Evolutionary conservation across 2,113 vertebrate genomes (phyloP), one percentile per base, ranked within the genome.

Genomic region (Bubalus kerabau): DNA sequence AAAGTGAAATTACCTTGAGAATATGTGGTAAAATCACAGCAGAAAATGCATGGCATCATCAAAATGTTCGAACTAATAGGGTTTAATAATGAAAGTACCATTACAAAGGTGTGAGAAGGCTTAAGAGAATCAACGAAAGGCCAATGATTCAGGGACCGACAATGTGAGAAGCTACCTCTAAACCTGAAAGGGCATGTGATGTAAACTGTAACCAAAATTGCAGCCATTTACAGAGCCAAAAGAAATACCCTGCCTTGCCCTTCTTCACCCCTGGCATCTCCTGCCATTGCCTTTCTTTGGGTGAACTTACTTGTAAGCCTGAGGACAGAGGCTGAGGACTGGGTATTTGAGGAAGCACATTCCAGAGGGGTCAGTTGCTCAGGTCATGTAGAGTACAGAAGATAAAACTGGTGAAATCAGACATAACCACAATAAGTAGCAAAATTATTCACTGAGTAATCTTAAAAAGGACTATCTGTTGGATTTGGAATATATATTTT

Each of bases 221-320:
- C 3, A 82, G 28, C 16, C n/a, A 54, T 4, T 59, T 6, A 13
- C 12, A 74, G 23, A 92, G 4, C 32, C 13, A 19, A 71, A 48
- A 40, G 36, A 15, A 24, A 32, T 13, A 30, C 2, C 2, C 10
- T 32, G 0, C 8, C 4, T 40, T 28, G 19, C 3, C 36, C 17
- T 48, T 48, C 23, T 21, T 28, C 14, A 10, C 0, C 12, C 26
- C 2, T 28, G 1, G 1, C 3, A 36, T 83, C 4, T 48, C 60
- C 12, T 40, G 23, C 13, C 50, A 40, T 52, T 54, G 7, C 4
- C 30, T 94, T 46, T 87, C 50, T 80, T 76, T 48, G 24, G 6
- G 11, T 91, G 30, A 71, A 23, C 1, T 7, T 87, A 43, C 40
- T 6, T 93, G 1, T 78, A 43, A 62, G 16, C 0, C 30, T 48